Base-by-base conservation (phyloP, 2,888 invertebrate species). In the Cylindroiulus punctatus region DNA sequence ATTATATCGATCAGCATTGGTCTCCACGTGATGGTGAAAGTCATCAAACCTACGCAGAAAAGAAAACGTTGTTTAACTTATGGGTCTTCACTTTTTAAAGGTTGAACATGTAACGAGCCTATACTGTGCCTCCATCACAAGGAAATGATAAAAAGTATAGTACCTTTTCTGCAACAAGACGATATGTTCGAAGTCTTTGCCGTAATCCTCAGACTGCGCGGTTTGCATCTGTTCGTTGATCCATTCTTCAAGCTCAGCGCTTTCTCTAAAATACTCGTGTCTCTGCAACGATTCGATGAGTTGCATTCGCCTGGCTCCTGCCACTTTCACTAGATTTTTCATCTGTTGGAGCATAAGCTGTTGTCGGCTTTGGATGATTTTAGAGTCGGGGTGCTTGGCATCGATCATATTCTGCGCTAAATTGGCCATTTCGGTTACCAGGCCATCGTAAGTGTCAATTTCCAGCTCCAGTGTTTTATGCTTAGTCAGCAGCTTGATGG, bases 381-480 rank as follows among this genome's bases (percentile, higher is more conserved):
- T 95, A 85, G 95, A 94, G 90, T 96, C 96, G 0, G 96, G 95
- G 91, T 97, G 97, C 14, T 95, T 94, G 5, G 94, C 93, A 88
- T 94, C 91, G 0, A 96, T 94, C 94, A 98, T 95, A 0, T 94
- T 93, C 52, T 94, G 93, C 1, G 97, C 97, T 87, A 94, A 95
- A 90, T 95, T 94, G 1, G 97, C 95, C 95, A 98, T 98, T 93
- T 98, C 97, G 2, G 95, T 94, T 42, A 98, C 95, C 85, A 97
- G 96, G 12, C 96, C 96, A 87, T 94, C 95, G 92, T 98, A 98
- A 0, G 97, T 96, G 90, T 97, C 97, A 88, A 98, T 92, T 90
- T 97, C 97, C 12, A 97, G 92, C 89, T 97, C 97, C 81, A 98
- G 93, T 1, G 96, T 96, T 95, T 98, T 98, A 90, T 99, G 98